phyloP scores from a whole-genome alignment of 2,113 vertebrate genomes.

The Nestor notabilis region DNA sequence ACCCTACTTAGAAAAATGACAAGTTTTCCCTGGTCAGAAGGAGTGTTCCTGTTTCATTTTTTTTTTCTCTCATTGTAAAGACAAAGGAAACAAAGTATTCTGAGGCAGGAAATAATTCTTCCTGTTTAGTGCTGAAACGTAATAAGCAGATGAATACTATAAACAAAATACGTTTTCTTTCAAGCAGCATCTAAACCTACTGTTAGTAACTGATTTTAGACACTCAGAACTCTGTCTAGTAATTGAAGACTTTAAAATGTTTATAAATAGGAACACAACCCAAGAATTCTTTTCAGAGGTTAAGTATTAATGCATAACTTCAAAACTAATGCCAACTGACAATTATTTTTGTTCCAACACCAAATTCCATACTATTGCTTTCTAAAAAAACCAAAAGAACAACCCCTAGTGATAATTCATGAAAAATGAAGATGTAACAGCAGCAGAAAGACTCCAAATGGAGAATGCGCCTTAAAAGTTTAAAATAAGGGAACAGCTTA shows the following conservation, averaged over 20 bases:
- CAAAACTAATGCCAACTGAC: not conserved
- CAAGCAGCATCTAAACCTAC: not conserved
- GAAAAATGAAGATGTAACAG: not conserved
- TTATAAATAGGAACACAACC: not conserved
- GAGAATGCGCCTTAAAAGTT: not conserved
- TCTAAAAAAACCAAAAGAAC: not conserved
- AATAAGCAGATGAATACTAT: conserved; percentile 12
- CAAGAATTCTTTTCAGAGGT: not conserved
- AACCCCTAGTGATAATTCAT: not conserved
- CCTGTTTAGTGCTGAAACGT: not conserved
- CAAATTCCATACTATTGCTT: not conserved
- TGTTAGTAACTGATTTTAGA: not conserved
- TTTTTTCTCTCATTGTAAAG: not conserved
- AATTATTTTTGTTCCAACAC: not conserved
- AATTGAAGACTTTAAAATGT: not conserved
- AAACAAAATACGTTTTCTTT: conserved; percentile 9
- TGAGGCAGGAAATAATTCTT: conserved; percentile 48
- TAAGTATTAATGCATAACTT: not conserved
- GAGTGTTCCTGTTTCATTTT: not conserved
- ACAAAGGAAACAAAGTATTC: conserved; percentile 57
- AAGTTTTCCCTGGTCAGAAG: not conserved
- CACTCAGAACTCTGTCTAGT: not conserved
- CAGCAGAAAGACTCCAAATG: not conserved
- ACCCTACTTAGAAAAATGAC: not conserved
- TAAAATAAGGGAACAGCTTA: not conserved